Base-by-base conservation (phyloP, 2,888 invertebrate genomes). In the Parasteatoda lunata region DNA sequence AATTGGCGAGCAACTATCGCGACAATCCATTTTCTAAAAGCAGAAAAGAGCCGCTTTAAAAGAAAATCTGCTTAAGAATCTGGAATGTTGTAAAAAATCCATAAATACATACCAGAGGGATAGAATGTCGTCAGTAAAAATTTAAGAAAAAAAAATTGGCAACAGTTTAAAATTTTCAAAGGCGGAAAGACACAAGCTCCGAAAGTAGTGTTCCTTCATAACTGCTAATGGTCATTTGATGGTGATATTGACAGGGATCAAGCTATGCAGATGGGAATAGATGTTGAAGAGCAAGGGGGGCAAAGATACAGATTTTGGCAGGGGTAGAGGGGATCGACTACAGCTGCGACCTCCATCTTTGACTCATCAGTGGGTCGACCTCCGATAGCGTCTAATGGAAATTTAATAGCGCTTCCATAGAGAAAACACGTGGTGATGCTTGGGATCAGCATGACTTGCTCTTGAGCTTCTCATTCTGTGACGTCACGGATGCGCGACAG, bases 341-440 rank as follows among this genome's bases (percentile, higher is more conserved):
- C 85, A 86, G 85, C 85, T 86, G 85, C 77, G 80, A 71, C 85
- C 80, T 80, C 68, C 72, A 86, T 86, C 85, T 86, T 86, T 86
- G 80, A 80, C 76, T 86, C 85, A 86, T 86, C 85, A 86, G 85
- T 66, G 72, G 85, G 82, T 82, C 87, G 82, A 82, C 82, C 87
- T 82, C 81, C 82, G 82, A 87, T 87, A 83, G 87, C 78, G 82
- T 78, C 87, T 87, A 87, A 87, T 87, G 87, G 87, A 87, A 83
- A 87, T 82, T 87, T 87, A 83, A 87, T 87, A 83, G 87, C 87
- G 77, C 87, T 66, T 86, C 85, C 80, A 86, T 86, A 86, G 80
- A 86, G 85, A 79, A 71, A 86, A 86, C 85, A 86, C 80, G 85
- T 86, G 85, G 70, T 71, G 80, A 59, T 9, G 13, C 59, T 30